Base-by-base conservation (phyloP, 2,113 vertebrate species). In the Petaurus breviceps region DNA sequence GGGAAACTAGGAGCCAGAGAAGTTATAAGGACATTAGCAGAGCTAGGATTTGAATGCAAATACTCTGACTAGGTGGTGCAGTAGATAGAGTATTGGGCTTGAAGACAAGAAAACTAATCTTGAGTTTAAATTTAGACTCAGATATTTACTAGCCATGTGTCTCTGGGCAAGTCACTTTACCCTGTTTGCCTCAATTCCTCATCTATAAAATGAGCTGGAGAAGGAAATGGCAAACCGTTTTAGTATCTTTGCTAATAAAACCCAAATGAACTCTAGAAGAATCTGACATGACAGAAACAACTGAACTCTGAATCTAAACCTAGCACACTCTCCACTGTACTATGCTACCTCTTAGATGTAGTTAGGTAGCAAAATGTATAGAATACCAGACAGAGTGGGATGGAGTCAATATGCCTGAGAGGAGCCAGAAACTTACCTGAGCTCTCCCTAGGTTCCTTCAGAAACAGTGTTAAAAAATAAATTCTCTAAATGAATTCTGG, bases 1-100 rank as follows among this genome's bases (percentile, higher is more conserved):
- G 37, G 11, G 57, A 68, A 37, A 37, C 28, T 68, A 14, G 37
- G 57, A 68, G 11, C 11, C 10, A 61, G 57, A 61, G 28, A 25
- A 19, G 47, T 53, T 31, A 47, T 9, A 46, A 46, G 49, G 50
- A 51, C 43, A 16, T 28, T 47, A 8, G 16, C 57, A 61, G 57
- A 61, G 26, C 57, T 14, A 68, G 57, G 3, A 68, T 68, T 14
- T 37, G 57, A 37, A 14, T 11, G 12, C 61, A 77, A 4, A 5
- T 77, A n/a, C 37, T 77, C 37, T 77, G 37, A 1, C 37, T n/a
- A n/a, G 61, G 61, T 77, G 14, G 16, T n/a, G 1, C 16, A 14
- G 31, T 19, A 3, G 25, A 52, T 8, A 5, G 12, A 37, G 12
- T 1, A 0, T 0, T 61, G 52, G 2, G 14, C 9, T 0, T 5